Conservation (phyloP, 2,113 vertebrate genomes). For the Gambusia affinis region DNA sequence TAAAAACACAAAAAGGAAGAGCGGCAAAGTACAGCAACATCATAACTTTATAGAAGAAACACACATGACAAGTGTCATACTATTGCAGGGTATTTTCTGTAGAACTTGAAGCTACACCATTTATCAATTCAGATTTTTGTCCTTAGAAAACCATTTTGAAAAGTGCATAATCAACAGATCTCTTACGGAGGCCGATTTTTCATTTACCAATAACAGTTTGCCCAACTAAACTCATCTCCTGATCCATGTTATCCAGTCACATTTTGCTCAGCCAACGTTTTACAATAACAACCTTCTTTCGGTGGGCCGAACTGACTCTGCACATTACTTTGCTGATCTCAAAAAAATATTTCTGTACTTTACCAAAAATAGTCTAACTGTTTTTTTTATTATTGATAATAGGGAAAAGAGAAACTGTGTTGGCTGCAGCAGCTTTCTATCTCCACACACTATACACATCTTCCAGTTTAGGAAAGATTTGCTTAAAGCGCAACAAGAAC, state of each 20-base stretch:
- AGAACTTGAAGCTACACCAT: neutral
- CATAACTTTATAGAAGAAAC: constrained; percentile 1
- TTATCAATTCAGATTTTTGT: neutral
- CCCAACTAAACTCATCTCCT: neutral
- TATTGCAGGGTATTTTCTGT: neutral
- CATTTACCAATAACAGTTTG: neutral
- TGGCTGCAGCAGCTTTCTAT: no score
- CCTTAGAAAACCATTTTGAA: neutral
- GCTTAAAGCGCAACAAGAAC: no score
- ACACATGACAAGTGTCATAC: neutral
- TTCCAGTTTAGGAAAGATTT: no score
- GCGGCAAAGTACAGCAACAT: constrained; percentile 2
- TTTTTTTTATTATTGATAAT: neutral
- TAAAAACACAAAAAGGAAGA: neutral
- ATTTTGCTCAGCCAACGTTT: neutral
- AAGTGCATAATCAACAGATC: neutral
- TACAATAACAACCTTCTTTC: neutral
- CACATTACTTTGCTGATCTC: no score
- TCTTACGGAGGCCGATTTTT: no score
- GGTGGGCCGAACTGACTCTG: no score
- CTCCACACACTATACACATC: no score
- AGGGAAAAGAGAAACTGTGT: neutral
- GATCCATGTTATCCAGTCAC: no score
- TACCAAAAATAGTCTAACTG: neutral
- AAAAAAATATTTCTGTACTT: neutral